These are phyloP conservation scores for Germaria angustata DNA, from an alignment of 2,888 invertebrate genomes.

Conservation along the genomic window DNA sequence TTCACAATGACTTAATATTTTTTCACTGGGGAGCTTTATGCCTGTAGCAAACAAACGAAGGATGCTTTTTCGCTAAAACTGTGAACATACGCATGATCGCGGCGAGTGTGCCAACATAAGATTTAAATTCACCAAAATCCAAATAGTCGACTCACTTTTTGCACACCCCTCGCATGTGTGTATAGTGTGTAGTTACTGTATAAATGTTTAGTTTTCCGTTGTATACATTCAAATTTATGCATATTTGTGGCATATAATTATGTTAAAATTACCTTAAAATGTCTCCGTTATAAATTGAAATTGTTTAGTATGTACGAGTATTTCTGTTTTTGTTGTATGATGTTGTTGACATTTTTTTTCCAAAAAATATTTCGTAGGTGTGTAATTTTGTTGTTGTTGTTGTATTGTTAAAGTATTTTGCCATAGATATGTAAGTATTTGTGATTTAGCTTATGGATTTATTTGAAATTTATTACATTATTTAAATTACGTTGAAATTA, in stretches of 20 bases:
- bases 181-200: not conserved
- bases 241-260: slow-evolving; percentile 59
- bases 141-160: no score
- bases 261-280: slow-evolving; percentile 67
- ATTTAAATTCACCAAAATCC: no score
- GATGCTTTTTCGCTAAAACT: no score
- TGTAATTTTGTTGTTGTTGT: not conserved
- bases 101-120: not conserved
- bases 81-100: no score
- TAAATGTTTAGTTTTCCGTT: slow-evolving; percentile 18
- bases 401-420: not conserved
- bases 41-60: no score
- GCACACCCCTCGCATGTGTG: no score
- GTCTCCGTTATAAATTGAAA: slow-evolving; percentile 57
- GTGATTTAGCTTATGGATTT: slow-evolving; percentile 46
- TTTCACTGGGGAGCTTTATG: no score
- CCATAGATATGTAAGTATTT: not conserved
- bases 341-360: slow-evolving; percentile 13
- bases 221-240: not conserved
- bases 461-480: slow-evolving; percentile 59
- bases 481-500: slow-evolving; percentile 47
- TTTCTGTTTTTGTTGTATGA: slow-evolving; percentile 12
- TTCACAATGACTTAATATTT: no score
- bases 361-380: not conserved
- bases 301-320: not conserved